A percentile compares a stretch with the other conserved stretches of the same genome.
These are phyloP conservation scores for Endomychus coccineus DNA, from an alignment of 2,888 invertebrate genomes.

Conservation along the genomic window DNA sequence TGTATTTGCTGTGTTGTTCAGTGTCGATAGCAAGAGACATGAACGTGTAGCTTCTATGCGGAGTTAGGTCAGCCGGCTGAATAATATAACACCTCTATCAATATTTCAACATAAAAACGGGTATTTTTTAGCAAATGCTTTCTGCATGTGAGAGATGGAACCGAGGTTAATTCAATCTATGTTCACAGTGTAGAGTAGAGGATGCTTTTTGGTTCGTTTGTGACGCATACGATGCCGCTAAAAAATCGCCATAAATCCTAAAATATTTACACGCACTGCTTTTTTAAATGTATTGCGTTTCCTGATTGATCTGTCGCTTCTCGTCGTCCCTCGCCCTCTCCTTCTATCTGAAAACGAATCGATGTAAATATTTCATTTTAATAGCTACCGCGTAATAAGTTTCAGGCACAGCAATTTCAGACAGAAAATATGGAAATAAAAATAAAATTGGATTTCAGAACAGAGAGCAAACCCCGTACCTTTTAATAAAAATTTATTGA, in stretches of 20 bases:
- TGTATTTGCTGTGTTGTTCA: too few species aligned
- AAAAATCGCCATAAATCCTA: conserved; percentile 35
- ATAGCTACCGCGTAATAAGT: conserved; percentile 30
- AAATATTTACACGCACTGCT: conserved; percentile 34
- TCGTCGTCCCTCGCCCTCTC: too few species aligned
- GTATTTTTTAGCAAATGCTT: conserved; percentile 29
- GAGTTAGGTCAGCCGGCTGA: conserved; percentile 35
- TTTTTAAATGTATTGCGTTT: conserved; percentile 31
- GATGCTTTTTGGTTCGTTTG: conserved; percentile 32
- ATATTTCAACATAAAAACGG: conserved; percentile 35
- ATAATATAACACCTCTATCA: conserved; percentile 37
- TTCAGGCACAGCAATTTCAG: conserved; percentile 22
- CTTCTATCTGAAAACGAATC: conserved; percentile 30
- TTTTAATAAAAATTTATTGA: too few species aligned
- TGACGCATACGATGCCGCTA: conserved; percentile 29
- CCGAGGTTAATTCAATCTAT: conserved; percentile 36
- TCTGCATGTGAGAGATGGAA: conserved; percentile 29
- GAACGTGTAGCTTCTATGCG: too few species aligned
- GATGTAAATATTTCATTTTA: conserved; percentile 34
- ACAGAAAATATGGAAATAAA: conserved; percentile 28
- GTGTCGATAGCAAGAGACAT: too few species aligned
- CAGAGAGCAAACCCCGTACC: too few species aligned
- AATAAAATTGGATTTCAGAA: conserved; percentile 30
- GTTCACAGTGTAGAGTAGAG: conserved; percentile 29
- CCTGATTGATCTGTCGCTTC: conserved; percentile 30